Conservation (phyloP, 2,888 invertebrate genomes). For the Muscina levida region DNA sequence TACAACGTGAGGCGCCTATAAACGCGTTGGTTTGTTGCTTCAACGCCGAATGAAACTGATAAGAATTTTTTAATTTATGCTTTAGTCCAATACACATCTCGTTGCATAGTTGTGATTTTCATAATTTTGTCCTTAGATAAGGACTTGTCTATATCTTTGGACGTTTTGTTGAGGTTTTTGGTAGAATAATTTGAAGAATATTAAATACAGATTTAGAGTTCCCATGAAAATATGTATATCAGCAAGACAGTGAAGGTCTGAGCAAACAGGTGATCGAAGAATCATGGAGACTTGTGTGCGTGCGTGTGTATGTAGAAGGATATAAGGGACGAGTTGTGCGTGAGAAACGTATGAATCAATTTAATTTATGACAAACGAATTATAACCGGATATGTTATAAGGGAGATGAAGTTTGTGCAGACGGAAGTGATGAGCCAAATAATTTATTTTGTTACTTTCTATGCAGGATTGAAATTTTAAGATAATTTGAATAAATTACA, state of each 20-base stretch:
- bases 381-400: no score
- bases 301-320: not conserved
- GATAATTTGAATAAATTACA: no score
- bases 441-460: no score
- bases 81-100: not conserved
- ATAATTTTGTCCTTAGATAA: constrained; percentile 56
- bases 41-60: constrained; percentile 50
- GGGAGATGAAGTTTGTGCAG: no score
- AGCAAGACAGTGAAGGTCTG: not conserved
- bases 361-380: not conserved
- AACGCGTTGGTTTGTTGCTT: constrained; percentile 37
- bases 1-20: constrained; percentile 63
- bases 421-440: no score
- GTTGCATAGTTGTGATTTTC: constrained; percentile 51
- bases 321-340: not conserved
- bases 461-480: no score
- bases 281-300: not conserved
- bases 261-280: constrained; percentile 19
- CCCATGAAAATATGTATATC: constrained; percentile 64
- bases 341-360: constrained; percentile 3
- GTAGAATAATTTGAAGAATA: constrained; percentile 55
- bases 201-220: constrained; percentile 65
- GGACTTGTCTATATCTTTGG: not conserved
- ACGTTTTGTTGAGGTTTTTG: constrained; percentile 44
- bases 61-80: constrained; percentile 62